A percentile compares a stretch with the other conserved stretches of the same genome.
These are phyloP conservation scores for Hestina assimilis DNA, from an alignment of 1,140 invertebrate species.

Conservation along the genomic window DNA sequence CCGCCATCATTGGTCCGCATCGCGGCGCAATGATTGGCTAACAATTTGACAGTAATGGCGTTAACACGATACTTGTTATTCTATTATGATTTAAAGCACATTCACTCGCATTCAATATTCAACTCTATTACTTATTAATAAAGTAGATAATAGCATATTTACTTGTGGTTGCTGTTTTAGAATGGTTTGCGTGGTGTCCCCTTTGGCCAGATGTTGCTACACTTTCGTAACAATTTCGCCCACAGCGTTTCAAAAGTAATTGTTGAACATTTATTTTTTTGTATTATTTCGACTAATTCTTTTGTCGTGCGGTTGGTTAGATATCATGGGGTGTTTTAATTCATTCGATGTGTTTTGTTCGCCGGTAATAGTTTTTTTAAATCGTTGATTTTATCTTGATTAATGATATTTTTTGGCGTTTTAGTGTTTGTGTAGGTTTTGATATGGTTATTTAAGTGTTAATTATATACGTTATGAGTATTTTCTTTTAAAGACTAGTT, in stretches of 20 bases:
- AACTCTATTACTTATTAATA: background rate
- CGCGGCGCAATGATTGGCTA: constrained; percentile 61
- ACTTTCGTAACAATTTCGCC: constrained; percentile 75
- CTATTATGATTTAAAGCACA: constrained; percentile 15
- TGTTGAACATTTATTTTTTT: constrained; percentile 69
- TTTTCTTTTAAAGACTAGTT: background rate
- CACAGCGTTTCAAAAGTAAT: constrained; percentile 66
- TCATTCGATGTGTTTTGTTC: constrained; percentile 66
- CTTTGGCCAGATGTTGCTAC: constrained; percentile 74
- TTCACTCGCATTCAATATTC: background rate
- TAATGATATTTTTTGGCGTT: constrained; percentile 18
- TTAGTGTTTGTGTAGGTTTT: constrained; percentile 25
- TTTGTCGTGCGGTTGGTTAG: constrained; percentile 75
- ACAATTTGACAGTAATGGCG: constrained; percentile 76
- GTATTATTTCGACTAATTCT: constrained; percentile 75
- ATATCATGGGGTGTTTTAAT: constrained; percentile 64
- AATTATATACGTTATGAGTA: background rate
- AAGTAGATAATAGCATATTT: background rate
- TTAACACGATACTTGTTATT: constrained; percentile 46
- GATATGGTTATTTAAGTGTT: constrained; percentile 9
- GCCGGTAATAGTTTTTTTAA: constrained; percentile 54
- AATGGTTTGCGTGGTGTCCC: constrained; percentile 31
- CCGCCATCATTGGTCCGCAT: constrained; percentile 56
- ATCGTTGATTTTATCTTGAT: constrained; percentile 35
- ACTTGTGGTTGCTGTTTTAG: background rate